phyloP scores from a whole-genome alignment of 2,888 invertebrate species.

The Drosophila subquinaria region DNA sequence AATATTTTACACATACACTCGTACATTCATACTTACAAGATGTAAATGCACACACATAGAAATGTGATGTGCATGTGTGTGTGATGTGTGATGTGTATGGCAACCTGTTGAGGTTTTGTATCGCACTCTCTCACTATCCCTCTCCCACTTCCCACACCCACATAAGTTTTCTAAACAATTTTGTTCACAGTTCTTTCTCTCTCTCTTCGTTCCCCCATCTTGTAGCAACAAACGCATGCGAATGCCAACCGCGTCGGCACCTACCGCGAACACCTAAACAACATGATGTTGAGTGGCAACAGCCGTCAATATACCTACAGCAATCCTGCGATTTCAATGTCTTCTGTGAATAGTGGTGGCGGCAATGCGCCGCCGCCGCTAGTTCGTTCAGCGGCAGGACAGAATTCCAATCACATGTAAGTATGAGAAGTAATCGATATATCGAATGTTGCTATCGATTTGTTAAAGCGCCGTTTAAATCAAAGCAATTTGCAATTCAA shows the following conservation, averaged over 20 bases:
- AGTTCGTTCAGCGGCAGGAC: slow-evolving; percentile 87
- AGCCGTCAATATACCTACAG: slow-evolving; percentile 83
- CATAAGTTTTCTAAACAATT: slow-evolving; percentile 22
- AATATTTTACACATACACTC: slow-evolving; percentile 7
- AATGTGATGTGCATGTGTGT: not conserved
- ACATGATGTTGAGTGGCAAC: slow-evolving; percentile 79
- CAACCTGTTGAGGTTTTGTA: slow-evolving; percentile 54
- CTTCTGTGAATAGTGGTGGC: slow-evolving; percentile 83
- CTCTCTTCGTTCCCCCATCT: slow-evolving; percentile 4
- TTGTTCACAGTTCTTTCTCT: slow-evolving; percentile 30
- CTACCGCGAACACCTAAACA: slow-evolving; percentile 83
- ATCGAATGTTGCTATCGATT: slow-evolving; percentile 50
- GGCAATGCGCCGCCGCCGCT: slow-evolving; percentile 88
- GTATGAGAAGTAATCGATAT: slow-evolving; percentile 54
- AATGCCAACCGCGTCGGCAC: slow-evolving; percentile 70
- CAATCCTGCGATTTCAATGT: slow-evolving; percentile 84
- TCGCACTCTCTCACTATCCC: slow-evolving; percentile 13
- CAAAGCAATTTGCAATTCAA: slow-evolving; percentile 49
- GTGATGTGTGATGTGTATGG: not conserved
- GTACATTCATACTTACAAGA: slow-evolving; percentile 2
- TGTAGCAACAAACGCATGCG: slow-evolving; percentile 77
- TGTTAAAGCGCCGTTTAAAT: slow-evolving; percentile 44
- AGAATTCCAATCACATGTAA: slow-evolving; percentile 84
- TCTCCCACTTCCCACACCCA: slow-evolving; percentile 9
- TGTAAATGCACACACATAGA: slow-evolving; percentile 12